Conservation (phyloP, 2,888 invertebrate species). For the Tinea trinotella region DNA sequence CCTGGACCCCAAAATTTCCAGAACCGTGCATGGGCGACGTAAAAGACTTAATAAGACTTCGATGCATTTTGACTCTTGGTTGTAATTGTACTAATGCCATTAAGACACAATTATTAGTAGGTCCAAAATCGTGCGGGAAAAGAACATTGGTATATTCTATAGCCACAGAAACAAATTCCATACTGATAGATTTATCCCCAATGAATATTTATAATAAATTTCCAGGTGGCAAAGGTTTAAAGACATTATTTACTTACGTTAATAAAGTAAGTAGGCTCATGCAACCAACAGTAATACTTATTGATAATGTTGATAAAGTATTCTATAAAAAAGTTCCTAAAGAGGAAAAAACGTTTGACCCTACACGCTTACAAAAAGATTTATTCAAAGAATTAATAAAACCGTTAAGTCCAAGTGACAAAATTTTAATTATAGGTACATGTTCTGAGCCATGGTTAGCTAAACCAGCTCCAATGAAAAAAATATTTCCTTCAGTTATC, state of each 20-base stretch:
- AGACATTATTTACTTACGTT: conserved; percentile 76
- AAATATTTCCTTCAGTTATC: conserved; percentile 72
- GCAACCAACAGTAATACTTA: conserved; percentile 81
- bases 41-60: conserved; percentile 70
- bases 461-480: conserved; percentile 53
- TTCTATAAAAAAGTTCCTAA: conserved; percentile 78
- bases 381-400: conserved; percentile 80
- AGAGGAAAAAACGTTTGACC: conserved; percentile 75
- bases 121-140: conserved; percentile 80
- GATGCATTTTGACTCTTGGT: conserved; percentile 74
- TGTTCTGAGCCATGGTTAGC: conserved; percentile 78
- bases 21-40: conserved; percentile 74
- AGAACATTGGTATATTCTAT: conserved; percentile 79
- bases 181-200: conserved; percentile 83
- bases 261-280: conserved; percentile 76
- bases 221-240: conserved; percentile 76
- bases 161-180: conserved; percentile 81
- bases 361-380: conserved; percentile 78
- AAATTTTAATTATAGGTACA: conserved; percentile 79
- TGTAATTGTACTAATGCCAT: conserved; percentile 50
- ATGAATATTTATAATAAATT: conserved; percentile 78
- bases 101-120: conserved; percentile 78
- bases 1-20: conserved; percentile 59
- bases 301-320: conserved; percentile 77
- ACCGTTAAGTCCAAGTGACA: conserved; percentile 75